Conservation (phyloP, 2,888 invertebrate species). For the Oasisia sp. region DNA sequence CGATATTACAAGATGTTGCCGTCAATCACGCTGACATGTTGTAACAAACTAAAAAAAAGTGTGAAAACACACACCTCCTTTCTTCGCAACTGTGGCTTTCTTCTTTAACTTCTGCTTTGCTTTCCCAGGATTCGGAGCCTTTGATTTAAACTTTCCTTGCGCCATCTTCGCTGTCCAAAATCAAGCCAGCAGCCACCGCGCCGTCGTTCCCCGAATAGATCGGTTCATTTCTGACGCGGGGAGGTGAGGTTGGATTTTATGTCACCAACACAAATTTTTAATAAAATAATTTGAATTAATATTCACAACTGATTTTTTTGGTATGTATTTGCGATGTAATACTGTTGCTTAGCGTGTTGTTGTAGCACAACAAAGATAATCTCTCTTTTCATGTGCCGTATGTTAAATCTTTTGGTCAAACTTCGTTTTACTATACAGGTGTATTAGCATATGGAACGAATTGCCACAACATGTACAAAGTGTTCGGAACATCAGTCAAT, state of each 20-base stretch:
- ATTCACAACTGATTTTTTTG: not conserved
- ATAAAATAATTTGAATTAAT: not conserved
- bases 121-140: not conserved
- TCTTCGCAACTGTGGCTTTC: constrained; percentile 17
- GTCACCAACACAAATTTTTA: not conserved
- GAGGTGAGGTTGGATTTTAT: not conserved
- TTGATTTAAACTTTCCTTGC: constrained; percentile 4
- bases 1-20: not conserved
- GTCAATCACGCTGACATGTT: not conserved
- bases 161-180: not conserved
- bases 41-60: not conserved
- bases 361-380: not conserved
- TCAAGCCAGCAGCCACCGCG: not conserved
- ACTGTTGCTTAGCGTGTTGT: not conserved
- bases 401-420: too few species aligned
- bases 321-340: not conserved
- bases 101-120: constrained; percentile 17
- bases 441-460: too few species aligned
- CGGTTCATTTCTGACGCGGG: not conserved
- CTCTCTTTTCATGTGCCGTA: too few species aligned
- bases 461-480: too few species aligned
- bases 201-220: not conserved
- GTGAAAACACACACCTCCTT: constrained; percentile 1
- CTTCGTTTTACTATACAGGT: too few species aligned
- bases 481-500: too few species aligned